phyloP scores from a whole-genome alignment of 37 sponge, comb jelly and placozoan genomes.

The Oscarella lobularis region DNA sequence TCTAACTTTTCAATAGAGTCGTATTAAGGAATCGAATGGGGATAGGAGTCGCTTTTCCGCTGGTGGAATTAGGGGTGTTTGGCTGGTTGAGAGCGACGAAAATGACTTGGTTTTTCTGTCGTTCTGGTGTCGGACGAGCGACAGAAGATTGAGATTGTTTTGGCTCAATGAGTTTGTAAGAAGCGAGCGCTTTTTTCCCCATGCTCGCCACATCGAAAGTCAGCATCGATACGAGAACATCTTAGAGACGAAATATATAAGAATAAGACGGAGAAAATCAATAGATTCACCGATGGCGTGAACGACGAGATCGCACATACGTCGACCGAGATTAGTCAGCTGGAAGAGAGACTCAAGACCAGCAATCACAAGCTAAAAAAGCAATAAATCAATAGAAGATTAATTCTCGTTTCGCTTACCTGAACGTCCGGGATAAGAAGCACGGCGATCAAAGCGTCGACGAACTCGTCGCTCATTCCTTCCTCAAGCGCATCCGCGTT shows the following conservation, averaged over 20 bases:
- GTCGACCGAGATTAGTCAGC: background rate
- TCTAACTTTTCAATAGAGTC: too few species aligned
- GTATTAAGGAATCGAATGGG: too few species aligned
- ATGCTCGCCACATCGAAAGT: background rate
- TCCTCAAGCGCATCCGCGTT: background rate
- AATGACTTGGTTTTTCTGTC: too few species aligned
- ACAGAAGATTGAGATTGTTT: background rate
- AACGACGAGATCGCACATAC: background rate
- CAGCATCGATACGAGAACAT: background rate
- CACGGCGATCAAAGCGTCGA: too few species aligned
- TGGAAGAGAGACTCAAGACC: background rate
- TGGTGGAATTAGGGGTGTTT: background rate
- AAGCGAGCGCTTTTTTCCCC: background rate
- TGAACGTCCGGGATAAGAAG: background rate
- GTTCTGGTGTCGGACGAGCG: too few species aligned
- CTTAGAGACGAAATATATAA: background rate
- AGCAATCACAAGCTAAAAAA: background rate
- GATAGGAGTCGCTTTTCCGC: background rate
- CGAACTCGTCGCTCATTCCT: background rate
- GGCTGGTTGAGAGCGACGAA: too few species aligned
- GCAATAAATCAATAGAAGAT: background rate
- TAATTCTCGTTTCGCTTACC: background rate
- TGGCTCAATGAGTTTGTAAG: background rate
- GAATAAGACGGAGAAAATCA: background rate
- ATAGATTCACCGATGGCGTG: background rate